Evolutionary conservation across 2,888 invertebrate species (phyloP), one percentile per base, ranked within the genome.

Genomic region (Nomada fabriciana): DNA sequence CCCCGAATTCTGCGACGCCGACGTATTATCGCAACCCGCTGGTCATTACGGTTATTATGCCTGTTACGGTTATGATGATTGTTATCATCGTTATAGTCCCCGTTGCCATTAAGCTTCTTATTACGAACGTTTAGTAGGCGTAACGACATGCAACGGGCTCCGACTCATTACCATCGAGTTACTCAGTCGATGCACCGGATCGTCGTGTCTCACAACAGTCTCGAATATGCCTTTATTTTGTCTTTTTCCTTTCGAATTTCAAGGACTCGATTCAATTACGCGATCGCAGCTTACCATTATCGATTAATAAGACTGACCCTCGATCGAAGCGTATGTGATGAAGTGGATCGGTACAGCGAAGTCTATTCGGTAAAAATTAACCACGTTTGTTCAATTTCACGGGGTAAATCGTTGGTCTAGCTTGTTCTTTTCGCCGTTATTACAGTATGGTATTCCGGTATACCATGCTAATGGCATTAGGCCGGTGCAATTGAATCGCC

Each of bases 1-100:
- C 64, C 59, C 60, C 65, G 76, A 76, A 88, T 78, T 72, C 78
- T 74, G 73, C 63, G 60, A 63, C 76, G 73, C 67, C 76, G 68
- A 76, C 80, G 81, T 84, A 83, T 80, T 86, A 81, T 82, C 77
- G 76, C 68, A 68, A 73, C 78, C 70, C 69, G 74, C 65, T 76
- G 82, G 82, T 86, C 83, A 88, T 88, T 88, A 88, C 70, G 76
- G 85, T 84, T 83, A 88, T 85, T 88, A 87, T 82, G 68, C 76
- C 78, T 68, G 82, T 85, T 86, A 88, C 68, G 88, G 78, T 88
- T 88, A 88, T 82, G 88, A 85, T 88, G 87, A 88, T 88, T 88
- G 85, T 88, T 85, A 85, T 82, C 78, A 73, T 80, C 86, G 72
- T 85, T 82, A 84, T 50, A 64, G 74, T 59, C 75, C 78, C 59